Percentiles rank a stretch among this genome's conserved stretches.
These are phyloP conservation scores for Agonopterix heracliana DNA, from an alignment of 2,888 invertebrate species.

Conservation along the genomic window DNA sequence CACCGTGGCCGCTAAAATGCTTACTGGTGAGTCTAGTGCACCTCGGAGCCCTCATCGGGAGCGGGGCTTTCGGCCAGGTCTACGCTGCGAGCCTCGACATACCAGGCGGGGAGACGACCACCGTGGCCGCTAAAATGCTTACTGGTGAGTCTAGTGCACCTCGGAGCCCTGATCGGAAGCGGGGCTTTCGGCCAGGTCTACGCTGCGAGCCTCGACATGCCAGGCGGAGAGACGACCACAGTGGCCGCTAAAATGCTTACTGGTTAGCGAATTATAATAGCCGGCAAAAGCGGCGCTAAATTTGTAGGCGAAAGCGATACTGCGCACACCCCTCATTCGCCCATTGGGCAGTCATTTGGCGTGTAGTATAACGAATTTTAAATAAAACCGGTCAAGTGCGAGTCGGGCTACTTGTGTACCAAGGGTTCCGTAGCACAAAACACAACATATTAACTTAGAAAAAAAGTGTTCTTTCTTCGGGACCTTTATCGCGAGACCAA, in stretches of 20 bases:
- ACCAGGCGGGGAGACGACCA: slow-evolving; percentile 59
- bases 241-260: slow-evolving; percentile 86
- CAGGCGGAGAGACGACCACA: slow-evolving; percentile 59
- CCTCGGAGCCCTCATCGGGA: slow-evolving; percentile 77
- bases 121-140: slow-evolving; percentile 85
- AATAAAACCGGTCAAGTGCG: too few relatives aligned
- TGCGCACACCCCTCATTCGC: too few relatives aligned
- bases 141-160: slow-evolving; percentile 79
- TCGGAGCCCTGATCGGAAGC: slow-evolving; percentile 78
- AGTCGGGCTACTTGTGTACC: too few relatives aligned
- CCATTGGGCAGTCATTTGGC: too few relatives aligned
- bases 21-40: slow-evolving; percentile 81
- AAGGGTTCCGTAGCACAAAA: too few relatives aligned
- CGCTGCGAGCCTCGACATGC: slow-evolving; percentile 77
- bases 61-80: slow-evolving; percentile 86
- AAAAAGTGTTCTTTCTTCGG: too few relatives aligned
- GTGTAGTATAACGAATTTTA: too few relatives aligned
- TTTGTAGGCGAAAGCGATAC: too few relatives aligned
- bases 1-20: slow-evolving; percentile 84
- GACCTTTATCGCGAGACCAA: too few relatives aligned
- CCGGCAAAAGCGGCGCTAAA: too few relatives aligned
- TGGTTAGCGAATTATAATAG: too few relatives aligned
- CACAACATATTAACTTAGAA: too few relatives aligned
- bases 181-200: slow-evolving; percentile 87
- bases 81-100: slow-evolving; percentile 79